Evolutionary conservation across 2,888 invertebrate species (phyloP).

Genomic region (Parnassius apollo): DNA sequence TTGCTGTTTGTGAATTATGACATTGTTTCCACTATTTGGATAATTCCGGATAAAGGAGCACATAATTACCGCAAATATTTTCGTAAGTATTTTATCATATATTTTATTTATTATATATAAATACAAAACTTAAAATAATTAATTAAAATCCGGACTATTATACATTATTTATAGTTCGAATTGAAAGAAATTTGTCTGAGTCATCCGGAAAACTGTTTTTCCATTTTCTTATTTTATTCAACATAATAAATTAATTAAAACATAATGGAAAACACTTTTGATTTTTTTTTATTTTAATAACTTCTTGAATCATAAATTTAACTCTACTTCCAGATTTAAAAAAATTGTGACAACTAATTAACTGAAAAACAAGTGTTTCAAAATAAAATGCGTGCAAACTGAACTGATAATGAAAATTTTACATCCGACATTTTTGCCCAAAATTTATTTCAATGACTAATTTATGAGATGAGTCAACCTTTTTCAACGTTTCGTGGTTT

Average conservation of each 20-base stretch:
- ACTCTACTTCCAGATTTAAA: too few relatives aligned
- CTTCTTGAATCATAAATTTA: too few relatives aligned
- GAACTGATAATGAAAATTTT: slow-evolving; percentile 4
- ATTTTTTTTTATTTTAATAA: too few relatives aligned
- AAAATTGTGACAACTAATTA: neutral
- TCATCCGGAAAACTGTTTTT: too few relatives aligned
- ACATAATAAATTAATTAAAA: too few relatives aligned
- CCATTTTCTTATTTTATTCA: too few relatives aligned
- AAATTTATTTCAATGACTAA: slow-evolving; percentile 36
- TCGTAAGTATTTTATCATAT: slow-evolving; percentile 63
- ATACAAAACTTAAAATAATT: too few relatives aligned
- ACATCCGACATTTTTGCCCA: slow-evolving; percentile 24
- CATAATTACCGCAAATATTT: slow-evolving; percentile 76
- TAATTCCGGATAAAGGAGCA: slow-evolving; percentile 73
- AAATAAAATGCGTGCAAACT: neutral
- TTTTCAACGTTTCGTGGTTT: slow-evolving; percentile 31
- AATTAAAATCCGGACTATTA: too few relatives aligned
- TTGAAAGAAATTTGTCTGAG: too few relatives aligned
- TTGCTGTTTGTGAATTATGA: slow-evolving; percentile 66
- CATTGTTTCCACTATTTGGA: slow-evolving; percentile 74
- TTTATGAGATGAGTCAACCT: slow-evolving; percentile 36
- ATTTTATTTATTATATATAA: too few relatives aligned
- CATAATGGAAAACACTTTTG: too few relatives aligned
- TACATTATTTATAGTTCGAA: too few relatives aligned
- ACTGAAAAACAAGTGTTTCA: neutral